phyloP scores from a whole-genome alignment of 2,113 vertebrate genomes.

The Chionis minor region DNA sequence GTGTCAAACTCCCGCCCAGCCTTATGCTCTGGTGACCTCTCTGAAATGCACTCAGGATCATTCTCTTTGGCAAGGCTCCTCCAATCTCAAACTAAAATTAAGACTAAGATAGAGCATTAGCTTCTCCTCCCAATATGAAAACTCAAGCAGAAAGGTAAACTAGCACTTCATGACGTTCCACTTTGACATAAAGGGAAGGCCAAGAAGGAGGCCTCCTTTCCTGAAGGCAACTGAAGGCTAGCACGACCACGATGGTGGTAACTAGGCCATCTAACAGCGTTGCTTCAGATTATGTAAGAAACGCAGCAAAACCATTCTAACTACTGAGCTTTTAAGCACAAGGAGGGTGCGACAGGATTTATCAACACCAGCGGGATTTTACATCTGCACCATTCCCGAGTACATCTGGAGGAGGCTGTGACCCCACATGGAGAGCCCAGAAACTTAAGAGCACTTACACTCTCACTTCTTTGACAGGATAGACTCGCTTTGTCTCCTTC shows the following conservation, averaged over 20 bases:
- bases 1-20: neutral
- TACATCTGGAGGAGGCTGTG: neutral
- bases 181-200: neutral
- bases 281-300: neutral
- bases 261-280: neutral
- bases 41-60: neutral
- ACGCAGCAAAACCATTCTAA: neutral
- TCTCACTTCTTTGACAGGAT: conserved; percentile 83
- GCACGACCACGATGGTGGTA: neutral
- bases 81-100: neutral
- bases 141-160: neutral
- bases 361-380: neutral
- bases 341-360: neutral
- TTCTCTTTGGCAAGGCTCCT: neutral
- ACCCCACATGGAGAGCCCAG: neutral
- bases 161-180: neutral
- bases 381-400: neutral
- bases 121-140: neutral
- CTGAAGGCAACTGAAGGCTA: neutral
- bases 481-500: conserved; percentile 72
- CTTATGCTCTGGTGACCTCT: neutral
- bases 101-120: neutral
- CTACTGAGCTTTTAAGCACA: neutral
- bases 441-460: conserved; percentile 76
- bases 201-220: neutral